A percentile compares a stretch with the other conserved stretches of the same genome.
Conservation (phyloP, 2,888 invertebrate genomes). For the Hydroisotoma schaefferi region DNA sequence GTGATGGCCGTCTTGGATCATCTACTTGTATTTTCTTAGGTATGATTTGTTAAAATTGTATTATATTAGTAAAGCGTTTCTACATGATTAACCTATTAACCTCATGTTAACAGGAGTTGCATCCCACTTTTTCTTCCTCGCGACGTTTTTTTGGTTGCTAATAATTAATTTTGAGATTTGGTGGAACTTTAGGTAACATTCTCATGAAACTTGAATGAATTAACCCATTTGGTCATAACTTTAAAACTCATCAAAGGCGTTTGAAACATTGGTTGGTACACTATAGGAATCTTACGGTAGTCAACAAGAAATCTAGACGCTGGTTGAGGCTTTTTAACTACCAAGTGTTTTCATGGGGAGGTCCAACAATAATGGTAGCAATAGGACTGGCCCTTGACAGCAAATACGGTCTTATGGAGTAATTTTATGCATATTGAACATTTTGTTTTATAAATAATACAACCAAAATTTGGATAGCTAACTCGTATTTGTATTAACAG, state of each 20-base stretch:
- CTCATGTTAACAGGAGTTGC: constrained; percentile 15
- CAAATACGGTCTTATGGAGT: constrained; percentile 30
- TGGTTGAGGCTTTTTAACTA: constrained; percentile 26
- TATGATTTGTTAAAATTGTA: neutral
- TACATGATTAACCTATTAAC: neutral
- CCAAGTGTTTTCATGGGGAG: constrained; percentile 23
- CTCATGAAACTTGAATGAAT: neutral
- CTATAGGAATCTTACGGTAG: neutral
- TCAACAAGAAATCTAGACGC: constrained; percentile 8
- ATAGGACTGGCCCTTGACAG: constrained; percentile 20
- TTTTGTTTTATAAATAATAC: neutral
- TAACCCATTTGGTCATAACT: too few species aligned
- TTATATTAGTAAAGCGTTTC: neutral
- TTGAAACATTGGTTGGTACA: neutral
- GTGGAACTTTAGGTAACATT: constrained; percentile 36
- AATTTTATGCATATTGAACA: neutral
- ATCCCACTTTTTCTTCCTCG: constrained; percentile 32
- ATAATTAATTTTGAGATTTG: constrained; percentile 31
- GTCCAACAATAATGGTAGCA: constrained; percentile 13
- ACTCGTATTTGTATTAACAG: constrained; percentile 12
- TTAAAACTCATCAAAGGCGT: neutral
- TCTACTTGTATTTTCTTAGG: constrained; percentile 29
- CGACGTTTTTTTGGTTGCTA: constrained; percentile 29
- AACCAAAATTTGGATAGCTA: neutral
- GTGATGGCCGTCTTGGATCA: constrained; percentile 29